These are phyloP conservation scores for Festucalex cinctus DNA, from an alignment of 2,113 vertebrate genomes.

Conservation along the genomic window DNA sequence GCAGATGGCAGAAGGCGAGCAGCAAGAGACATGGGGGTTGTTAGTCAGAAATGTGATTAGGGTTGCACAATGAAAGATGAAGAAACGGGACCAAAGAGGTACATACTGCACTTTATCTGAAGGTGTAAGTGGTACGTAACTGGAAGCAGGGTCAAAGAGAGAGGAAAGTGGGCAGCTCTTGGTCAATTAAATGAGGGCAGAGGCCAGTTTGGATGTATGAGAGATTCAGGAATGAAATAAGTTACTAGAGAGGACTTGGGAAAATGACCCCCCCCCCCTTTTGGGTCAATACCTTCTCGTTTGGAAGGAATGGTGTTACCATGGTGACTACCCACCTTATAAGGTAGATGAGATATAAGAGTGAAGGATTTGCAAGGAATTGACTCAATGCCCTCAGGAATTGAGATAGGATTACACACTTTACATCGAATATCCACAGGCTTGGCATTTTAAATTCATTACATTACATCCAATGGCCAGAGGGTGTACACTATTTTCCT, in stretches of 20 bases:
- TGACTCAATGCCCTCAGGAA: neutral
- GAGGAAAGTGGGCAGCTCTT: slow-evolving; percentile 8
- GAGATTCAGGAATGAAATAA: slow-evolving; percentile 11
- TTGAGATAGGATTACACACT: slow-evolving; percentile 10
- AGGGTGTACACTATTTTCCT: slow-evolving; percentile 10
- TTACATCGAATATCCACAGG: slow-evolving; percentile 17
- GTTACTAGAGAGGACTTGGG: slow-evolving; percentile 13
- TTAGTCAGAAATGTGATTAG: slow-evolving; percentile 24
- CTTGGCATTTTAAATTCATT: slow-evolving; percentile 53
- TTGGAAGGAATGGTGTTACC: slow-evolving; percentile 12
- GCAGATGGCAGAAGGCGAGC: slow-evolving; percentile 2
- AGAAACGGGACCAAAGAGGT: slow-evolving; percentile 17
- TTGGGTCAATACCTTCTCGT: neutral
- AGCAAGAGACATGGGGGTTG: slow-evolving; percentile 10
- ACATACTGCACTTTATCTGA: neutral
- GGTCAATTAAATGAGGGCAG: slow-evolving; percentile 7
- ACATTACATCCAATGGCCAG: slow-evolving; percentile 7
- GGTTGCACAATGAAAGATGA: neutral
- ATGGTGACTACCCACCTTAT: slow-evolving; percentile 13
- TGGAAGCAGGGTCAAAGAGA: slow-evolving; percentile 4
- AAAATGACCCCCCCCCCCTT: slow-evolving; percentile 5
- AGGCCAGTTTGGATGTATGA: slow-evolving; percentile 6
- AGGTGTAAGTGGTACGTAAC: slow-evolving; percentile 9
- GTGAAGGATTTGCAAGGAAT: slow-evolving; percentile 5
- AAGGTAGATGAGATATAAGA: slow-evolving; percentile 13